Conservation (phyloP, 2,888 invertebrate species). For the Melieria omissa region DNA sequence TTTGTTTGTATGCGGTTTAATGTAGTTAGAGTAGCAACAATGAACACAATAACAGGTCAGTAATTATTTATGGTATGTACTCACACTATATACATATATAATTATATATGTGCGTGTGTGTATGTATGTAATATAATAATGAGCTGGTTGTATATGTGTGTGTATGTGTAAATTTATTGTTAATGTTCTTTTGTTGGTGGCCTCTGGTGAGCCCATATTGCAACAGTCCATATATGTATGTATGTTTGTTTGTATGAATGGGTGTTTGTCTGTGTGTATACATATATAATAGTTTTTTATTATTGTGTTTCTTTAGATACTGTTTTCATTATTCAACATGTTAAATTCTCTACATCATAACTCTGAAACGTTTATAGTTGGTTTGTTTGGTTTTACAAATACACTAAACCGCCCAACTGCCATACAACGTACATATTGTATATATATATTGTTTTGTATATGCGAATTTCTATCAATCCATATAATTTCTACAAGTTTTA, state of each 20-base stretch:
- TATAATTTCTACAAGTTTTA: too few species aligned
- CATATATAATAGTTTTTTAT: background rate
- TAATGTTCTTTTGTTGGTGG: too few species aligned
- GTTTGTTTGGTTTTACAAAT: too few species aligned
- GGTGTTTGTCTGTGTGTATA: background rate
- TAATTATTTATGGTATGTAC: conserved; percentile 15
- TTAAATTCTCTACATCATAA: background rate
- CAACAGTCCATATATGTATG: background rate
- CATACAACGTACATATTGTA: too few species aligned
- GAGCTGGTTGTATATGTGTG: background rate
- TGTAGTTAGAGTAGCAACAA: conserved; percentile 49
- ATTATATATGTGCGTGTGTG: conserved; percentile 9
- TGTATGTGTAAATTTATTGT: conserved; percentile 19
- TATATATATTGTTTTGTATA: too few species aligned
- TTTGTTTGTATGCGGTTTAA: too few species aligned
- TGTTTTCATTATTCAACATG: background rate
- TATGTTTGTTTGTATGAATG: conserved; percentile 20
- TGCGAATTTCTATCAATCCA: too few species aligned
- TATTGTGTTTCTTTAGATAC: background rate
- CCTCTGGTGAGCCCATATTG: too few species aligned
- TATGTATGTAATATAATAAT: conserved; percentile 10
- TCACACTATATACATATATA: conserved; percentile 13
- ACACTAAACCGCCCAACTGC: too few species aligned
- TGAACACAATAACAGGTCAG: conserved; percentile 58
- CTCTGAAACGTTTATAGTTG: background rate